phyloP scores from a whole-genome alignment of 2,888 invertebrate species.

The Acanthosepion esculentum region DNA sequence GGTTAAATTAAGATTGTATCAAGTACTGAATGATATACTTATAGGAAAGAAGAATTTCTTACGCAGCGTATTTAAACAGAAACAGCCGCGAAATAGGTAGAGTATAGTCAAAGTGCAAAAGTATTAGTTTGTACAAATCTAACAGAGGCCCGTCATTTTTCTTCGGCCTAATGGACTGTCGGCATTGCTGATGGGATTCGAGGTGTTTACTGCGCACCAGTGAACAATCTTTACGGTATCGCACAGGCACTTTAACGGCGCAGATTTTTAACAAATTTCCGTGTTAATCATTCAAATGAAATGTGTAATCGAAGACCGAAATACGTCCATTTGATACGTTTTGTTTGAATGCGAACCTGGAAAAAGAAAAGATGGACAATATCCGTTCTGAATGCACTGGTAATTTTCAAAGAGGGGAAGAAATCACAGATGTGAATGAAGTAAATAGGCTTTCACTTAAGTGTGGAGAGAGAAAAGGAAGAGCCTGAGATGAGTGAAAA shows the following conservation, averaged over 20 bases:
- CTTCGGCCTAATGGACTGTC: neutral
- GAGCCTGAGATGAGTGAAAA: neutral
- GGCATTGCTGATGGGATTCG: neutral
- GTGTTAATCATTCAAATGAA: neutral
- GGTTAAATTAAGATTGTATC: neutral
- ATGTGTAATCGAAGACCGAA: neutral
- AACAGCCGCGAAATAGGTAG: neutral
- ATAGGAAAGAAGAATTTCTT: neutral
- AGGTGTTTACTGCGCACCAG: neutral
- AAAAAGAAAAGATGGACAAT: neutral
- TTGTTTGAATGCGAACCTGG: neutral
- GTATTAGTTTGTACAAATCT: neutral
- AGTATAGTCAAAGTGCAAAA: neutral
- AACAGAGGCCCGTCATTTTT: neutral
- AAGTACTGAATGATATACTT: neutral
- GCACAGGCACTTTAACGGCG: neutral
- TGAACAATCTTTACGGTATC: neutral
- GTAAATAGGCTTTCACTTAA: neutral
- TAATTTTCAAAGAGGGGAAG: neutral
- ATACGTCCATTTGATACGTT: neutral
- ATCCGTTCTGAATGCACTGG: neutral
- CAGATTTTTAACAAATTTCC: neutral
- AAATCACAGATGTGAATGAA: neutral
- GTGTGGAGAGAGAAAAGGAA: neutral
- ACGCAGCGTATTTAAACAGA: neutral